phyloP scores from a whole-genome alignment of 2,797 vertebrate genomes.

The Betta splendens region DNA sequence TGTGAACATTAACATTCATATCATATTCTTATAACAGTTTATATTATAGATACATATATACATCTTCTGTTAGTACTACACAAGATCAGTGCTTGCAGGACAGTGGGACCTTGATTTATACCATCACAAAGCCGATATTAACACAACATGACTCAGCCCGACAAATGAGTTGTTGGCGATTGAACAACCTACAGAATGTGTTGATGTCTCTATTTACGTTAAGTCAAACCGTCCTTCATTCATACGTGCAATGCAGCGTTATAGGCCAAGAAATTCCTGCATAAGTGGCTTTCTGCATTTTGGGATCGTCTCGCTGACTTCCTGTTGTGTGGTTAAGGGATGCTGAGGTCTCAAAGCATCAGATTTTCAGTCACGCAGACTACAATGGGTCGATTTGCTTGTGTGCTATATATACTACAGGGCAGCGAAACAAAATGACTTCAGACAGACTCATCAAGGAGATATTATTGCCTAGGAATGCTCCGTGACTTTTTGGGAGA shows the following conservation, averaged over 20 bases:
- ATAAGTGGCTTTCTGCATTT: slow-evolving; percentile 7
- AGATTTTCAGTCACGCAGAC: slow-evolving; percentile 13
- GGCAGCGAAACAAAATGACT: slow-evolving; percentile 1
- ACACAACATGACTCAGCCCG: slow-evolving; percentile 38
- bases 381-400: slow-evolving; percentile 10
- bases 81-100: slow-evolving; percentile 25
- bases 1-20: too few relatives aligned
- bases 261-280: slow-evolving; percentile 19
- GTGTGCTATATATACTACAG: neutral
- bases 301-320: slow-evolving; percentile 26
- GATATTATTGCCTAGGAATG: neutral
- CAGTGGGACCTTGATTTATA: slow-evolving; percentile 42
- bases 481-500: neutral
- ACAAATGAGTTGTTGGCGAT: slow-evolving; percentile 15
- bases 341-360: slow-evolving; percentile 14
- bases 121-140: slow-evolving; percentile 44
- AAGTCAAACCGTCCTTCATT: slow-evolving; percentile 34
- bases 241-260: slow-evolving; percentile 4
- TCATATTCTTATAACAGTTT: too few relatives aligned
- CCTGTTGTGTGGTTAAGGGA: slow-evolving; percentile 47
- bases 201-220: slow-evolving; percentile 49
- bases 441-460: neutral
- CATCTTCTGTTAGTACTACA: slow-evolving; percentile 18
- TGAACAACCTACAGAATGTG: slow-evolving; percentile 16
- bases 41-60: too few relatives aligned